A percentile compares a stretch with the other conserved stretches of the same genome.
Evolutionary conservation across 2,888 invertebrate genomes (phyloP).

Genomic region (Aproaerema taeniolella): DNA sequence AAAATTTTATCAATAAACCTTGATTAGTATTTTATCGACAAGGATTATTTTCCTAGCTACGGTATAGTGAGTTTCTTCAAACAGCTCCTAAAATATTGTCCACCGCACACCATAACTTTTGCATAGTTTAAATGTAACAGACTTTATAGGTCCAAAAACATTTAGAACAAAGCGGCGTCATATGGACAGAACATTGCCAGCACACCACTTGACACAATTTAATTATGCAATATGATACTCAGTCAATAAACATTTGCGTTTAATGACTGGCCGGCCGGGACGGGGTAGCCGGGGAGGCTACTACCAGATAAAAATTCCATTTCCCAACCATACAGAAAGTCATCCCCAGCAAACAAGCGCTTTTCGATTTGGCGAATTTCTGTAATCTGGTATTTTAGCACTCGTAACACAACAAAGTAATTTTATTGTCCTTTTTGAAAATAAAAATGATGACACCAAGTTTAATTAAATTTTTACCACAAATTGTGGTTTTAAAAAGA

Average conservation of each 20-base stretch:
- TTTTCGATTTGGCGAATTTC: conserved; percentile 7
- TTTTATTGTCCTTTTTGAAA: background rate
- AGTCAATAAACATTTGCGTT: conserved; percentile 29
- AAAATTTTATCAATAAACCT: too few relatives aligned
- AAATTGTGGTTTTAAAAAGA: too few relatives aligned
- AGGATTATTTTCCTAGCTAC: too few relatives aligned
- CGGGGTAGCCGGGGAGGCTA: conserved; percentile 6
- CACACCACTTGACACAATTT: conserved; percentile 22
- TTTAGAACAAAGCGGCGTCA: too few relatives aligned
- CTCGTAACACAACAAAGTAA: conserved; percentile 16
- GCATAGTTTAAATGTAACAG: too few relatives aligned
- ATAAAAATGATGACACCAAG: background rate
- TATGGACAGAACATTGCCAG: too few relatives aligned
- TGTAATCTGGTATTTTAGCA: conserved; percentile 13
- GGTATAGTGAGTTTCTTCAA: too few relatives aligned
- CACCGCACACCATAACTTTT: too few relatives aligned
- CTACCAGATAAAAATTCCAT: conserved; percentile 17
- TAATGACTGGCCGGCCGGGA: conserved; percentile 23
- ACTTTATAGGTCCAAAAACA: too few relatives aligned
- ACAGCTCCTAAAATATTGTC: too few relatives aligned
- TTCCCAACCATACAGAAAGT: conserved; percentile 11
- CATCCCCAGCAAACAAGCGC: conserved; percentile 5
- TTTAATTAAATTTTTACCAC: too few relatives aligned
- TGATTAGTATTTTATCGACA: too few relatives aligned
- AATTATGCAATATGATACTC: conserved; percentile 34